Evolutionary conservation across 2,888 invertebrate species (phyloP), one percentile per base, ranked within the genome.

Genomic region (Siphlonurus alternatus): DNA sequence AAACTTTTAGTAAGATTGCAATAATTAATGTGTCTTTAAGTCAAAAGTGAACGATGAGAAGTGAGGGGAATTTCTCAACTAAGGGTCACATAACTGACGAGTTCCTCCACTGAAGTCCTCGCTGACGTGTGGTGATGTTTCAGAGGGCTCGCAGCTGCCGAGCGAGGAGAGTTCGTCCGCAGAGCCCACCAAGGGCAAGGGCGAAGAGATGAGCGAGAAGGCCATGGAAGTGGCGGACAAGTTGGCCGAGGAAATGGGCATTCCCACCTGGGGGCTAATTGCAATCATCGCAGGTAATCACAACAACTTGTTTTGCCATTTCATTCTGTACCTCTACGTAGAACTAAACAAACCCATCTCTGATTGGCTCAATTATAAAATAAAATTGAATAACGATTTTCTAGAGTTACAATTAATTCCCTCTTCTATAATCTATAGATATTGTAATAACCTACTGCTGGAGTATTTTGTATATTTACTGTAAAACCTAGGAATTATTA

Each of bases 191-290:
- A 70, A 68, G 63, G 74, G 71, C 56, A 70, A 69, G 54, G 65
- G 73, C 38, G 76, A 75, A 66, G 76, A 70, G 60, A 70, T 74
- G 60, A 65, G 79, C 66, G 81, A 83, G 68, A 77, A 79, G 60
- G 75, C 83, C 65, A 77, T 76, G 68, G 81, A 83, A 68, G 76
- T 83, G 66, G 79, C 83, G 23, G 81, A 82, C 24, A 82, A 81
- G 25, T 71, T 88, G 53, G 85, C 87, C 25, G 81, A 83, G 66
- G 85, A 84, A 71, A 83, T 87, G 74, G 88, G 89, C 68, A 83
- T 92, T 74, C 89, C 91, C 68, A 82, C 87, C 71, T 92, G 91
- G 90, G 89, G 86, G 67, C 80, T 92, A 66, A 88, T 91, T 65
- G 86, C 90, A 70, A 89, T 93, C 73, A 82, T 89, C 70, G 88